These are phyloP conservation scores for Syngnathus rostellatus DNA, from an alignment of 2,797 vertebrate species.

Conservation along the genomic window DNA sequence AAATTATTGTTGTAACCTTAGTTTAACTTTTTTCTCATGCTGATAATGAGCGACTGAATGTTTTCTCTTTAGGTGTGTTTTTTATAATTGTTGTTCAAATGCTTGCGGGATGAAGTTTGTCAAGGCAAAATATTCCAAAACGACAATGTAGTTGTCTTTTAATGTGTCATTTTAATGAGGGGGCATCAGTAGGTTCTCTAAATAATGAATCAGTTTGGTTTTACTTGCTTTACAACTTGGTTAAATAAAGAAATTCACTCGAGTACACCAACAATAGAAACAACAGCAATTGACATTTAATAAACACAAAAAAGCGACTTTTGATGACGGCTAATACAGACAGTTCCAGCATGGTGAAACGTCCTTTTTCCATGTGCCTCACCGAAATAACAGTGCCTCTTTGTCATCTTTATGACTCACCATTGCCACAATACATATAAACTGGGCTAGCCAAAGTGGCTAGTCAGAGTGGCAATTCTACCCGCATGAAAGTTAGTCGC, in stretches of 20 bases:
- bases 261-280: background rate
- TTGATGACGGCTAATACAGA: background rate
- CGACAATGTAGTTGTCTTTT: background rate
- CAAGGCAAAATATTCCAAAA: background rate
- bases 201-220: background rate
- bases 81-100: background rate
- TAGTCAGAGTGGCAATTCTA: too few relatives aligned
- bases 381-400: too few relatives aligned
- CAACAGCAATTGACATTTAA: background rate
- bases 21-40: constrained; percentile 35
- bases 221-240: too few relatives aligned
- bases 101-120: background rate
- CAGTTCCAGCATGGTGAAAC: background rate
- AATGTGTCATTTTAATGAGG: background rate
- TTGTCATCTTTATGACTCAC: too few relatives aligned
- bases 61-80: background rate
- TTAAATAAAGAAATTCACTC: background rate
- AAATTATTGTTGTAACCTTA: constrained; percentile 32
- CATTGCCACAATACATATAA: too few relatives aligned
- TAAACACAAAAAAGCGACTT: background rate
- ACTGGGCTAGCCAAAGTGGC: too few relatives aligned
- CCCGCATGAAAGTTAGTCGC: too few relatives aligned
- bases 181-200: background rate
- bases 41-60: background rate
- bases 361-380: background rate